phyloP scores from a whole-genome alignment of 2,888 invertebrate genomes.

The Lepetodrilus schrolli region DNA sequence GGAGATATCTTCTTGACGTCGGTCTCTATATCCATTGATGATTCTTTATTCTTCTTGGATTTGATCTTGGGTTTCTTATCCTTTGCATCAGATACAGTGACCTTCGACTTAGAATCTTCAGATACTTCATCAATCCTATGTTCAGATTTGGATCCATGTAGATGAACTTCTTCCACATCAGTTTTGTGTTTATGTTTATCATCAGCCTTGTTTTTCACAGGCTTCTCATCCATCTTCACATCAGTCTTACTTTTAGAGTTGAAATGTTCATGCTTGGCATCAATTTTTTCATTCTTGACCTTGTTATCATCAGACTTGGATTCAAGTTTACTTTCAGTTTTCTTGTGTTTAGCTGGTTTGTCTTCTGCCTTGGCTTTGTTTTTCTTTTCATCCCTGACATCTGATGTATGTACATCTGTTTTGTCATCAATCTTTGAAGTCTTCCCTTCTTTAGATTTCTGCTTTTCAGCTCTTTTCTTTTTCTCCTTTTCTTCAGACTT shows the following conservation, averaged over 20 bases:
- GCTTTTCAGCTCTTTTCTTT: constrained; percentile 49
- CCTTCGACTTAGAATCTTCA: neutral
- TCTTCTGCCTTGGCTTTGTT: constrained; percentile 27
- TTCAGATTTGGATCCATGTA: neutral
- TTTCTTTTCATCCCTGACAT: constrained; percentile 32
- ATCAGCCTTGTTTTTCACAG: constrained; percentile 31
- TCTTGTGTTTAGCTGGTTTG: constrained; percentile 19
- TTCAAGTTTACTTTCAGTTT: constrained; percentile 29
- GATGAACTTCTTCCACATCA: constrained; percentile 32
- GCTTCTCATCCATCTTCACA: constrained; percentile 38
- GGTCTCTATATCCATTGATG: neutral
- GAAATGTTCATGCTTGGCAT: constrained; percentile 29
- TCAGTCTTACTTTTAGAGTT: constrained; percentile 30
- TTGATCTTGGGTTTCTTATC: constrained; percentile 38
- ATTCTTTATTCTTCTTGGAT: constrained; percentile 34
- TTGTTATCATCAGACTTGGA: constrained; percentile 34
- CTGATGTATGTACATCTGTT: constrained; percentile 27
- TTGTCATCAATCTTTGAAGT: constrained; percentile 29
- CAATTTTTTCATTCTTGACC: constrained; percentile 43
- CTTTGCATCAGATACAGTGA: constrained; percentile 30
- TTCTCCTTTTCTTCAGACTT: constrained; percentile 46
- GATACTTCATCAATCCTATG: neutral
- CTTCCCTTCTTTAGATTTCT: constrained; percentile 45
- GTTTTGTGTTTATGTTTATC: constrained; percentile 46
- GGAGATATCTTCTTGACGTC: constrained; percentile 1